Evolutionary conservation across 1,140 invertebrate genomes (phyloP).

Genomic region (Matsumurasca onukii): DNA sequence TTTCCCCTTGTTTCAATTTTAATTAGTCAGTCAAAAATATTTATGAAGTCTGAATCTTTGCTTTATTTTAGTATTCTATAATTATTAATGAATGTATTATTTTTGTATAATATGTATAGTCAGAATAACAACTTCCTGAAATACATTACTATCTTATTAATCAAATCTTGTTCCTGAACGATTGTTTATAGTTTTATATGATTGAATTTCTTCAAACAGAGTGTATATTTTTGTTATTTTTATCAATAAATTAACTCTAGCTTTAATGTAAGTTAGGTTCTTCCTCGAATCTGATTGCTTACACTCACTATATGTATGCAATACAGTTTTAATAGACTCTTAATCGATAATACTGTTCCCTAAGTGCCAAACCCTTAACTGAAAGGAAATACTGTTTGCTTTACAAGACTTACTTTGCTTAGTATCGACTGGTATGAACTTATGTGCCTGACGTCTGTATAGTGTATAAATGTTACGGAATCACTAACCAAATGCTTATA

Average conservation of each 20-base stretch:
- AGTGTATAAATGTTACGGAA: not conserved
- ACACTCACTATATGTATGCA: no score
- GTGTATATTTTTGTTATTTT: no score
- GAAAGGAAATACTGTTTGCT: not conserved
- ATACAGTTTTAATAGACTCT: not conserved
- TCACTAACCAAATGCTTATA: not conserved
- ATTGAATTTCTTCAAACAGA: no score
- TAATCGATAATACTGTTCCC: not conserved
- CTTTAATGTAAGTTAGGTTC: no score
- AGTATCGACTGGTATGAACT: not conserved
- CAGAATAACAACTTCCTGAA: not conserved
- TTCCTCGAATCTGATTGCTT: no score
- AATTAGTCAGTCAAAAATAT: not conserved
- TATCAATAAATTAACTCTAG: no score
- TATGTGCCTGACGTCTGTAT: not conserved
- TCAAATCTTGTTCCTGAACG: no score
- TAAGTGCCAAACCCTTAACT: not conserved
- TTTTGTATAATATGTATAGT: not conserved
- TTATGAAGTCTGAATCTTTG: not conserved
- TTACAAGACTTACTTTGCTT: not conserved
- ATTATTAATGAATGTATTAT: not conserved
- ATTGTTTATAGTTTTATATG: no score
- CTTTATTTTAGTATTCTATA: not conserved
- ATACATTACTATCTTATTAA: no score
- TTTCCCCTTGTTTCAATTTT: not conserved